Percentiles rank a stretch among this genome's conserved stretches.
Evolutionary conservation across 2,888 invertebrate species (phyloP).

Genomic region (Nephrotoma appendiculata): DNA sequence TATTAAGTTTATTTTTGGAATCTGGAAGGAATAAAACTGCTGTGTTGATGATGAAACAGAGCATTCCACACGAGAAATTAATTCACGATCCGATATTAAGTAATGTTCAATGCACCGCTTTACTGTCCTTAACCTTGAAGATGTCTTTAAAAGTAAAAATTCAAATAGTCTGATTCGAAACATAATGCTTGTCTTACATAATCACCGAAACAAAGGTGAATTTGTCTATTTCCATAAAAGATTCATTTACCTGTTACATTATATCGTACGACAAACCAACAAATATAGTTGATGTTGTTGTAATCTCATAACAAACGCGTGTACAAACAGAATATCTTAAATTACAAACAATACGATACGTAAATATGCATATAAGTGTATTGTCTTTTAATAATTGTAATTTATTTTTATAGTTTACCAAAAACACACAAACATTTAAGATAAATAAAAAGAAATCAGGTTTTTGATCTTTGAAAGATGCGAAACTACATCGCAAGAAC

Average conservation of each 20-base stretch:
- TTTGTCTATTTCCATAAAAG: not conserved
- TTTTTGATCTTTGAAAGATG: not conserved
- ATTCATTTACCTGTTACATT: not conserved
- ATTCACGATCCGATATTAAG: no score
- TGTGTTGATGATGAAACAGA: no score
- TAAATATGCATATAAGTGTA: not conserved
- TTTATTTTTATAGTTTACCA: not conserved
- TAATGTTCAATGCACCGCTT: not conserved
- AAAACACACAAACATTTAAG: not conserved
- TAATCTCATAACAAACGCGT: not conserved
- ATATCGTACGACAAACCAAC: not conserved
- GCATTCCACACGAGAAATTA: no score
- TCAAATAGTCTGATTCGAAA: not conserved
- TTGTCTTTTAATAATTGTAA: not conserved
- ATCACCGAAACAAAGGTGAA: not conserved
- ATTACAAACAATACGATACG: not conserved
- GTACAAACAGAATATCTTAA: not conserved
- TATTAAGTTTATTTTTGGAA: no score
- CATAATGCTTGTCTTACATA: not conserved
- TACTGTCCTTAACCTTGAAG: not conserved
- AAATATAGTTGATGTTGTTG: not conserved
- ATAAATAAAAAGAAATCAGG: not conserved
- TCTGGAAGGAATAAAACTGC: no score
- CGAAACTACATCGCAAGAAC: not conserved
- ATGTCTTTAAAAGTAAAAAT: not conserved